Conservation (phyloP, 2,113 vertebrate species). For the Porphyrio hochstetteri region DNA sequence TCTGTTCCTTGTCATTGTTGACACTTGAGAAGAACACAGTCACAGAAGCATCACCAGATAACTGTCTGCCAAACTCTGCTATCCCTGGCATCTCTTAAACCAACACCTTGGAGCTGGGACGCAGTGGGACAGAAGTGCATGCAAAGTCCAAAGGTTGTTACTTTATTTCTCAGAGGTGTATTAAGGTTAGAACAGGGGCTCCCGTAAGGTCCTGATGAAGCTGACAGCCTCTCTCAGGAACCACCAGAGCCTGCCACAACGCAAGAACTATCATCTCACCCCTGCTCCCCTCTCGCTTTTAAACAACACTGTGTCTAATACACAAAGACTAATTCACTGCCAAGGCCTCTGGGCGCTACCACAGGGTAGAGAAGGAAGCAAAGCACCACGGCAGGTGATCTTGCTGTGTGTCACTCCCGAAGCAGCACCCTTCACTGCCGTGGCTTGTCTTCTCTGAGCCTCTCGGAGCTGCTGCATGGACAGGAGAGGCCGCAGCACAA, state of each 20-base stretch:
- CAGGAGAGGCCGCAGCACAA: background rate
- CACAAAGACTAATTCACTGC: background rate
- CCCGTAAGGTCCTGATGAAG: background rate
- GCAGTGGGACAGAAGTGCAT: rapidly evolving
- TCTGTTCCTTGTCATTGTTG: background rate
- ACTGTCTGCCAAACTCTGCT: background rate
- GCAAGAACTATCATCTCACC: background rate
- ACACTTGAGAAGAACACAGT: background rate
- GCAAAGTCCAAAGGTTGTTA: background rate
- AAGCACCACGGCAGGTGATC: rapidly evolving
- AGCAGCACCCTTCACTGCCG: background rate
- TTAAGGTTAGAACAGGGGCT: background rate
- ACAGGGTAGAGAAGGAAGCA: background rate
- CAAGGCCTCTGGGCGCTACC: background rate
- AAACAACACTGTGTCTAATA: background rate
- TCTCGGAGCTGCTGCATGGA: background rate
- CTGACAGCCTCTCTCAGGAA: background rate
- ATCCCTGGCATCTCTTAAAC: background rate
- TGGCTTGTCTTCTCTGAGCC: background rate
- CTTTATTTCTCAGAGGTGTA: background rate
- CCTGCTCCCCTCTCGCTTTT: background rate
- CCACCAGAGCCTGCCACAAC: background rate
- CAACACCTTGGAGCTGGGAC: background rate
- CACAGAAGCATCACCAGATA: background rate
- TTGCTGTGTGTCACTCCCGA: background rate